These are phyloP conservation scores for Dromococcyx pavoninus DNA, from an alignment of 2,797 vertebrate species.

Conservation along the genomic window DNA sequence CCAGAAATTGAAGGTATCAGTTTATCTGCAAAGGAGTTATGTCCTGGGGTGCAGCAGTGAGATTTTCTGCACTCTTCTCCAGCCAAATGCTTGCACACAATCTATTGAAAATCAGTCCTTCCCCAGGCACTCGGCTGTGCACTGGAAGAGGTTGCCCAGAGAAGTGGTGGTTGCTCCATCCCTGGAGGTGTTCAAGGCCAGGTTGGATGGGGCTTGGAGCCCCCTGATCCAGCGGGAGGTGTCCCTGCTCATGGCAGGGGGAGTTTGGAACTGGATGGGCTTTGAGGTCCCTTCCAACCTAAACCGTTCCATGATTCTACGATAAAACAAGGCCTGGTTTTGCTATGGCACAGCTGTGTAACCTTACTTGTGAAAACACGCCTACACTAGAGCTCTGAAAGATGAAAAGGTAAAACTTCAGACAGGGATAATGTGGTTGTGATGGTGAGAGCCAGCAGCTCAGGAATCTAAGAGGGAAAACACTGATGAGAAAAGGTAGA, in stretches of 20 bases:
- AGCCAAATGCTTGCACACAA: background rate
- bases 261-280: no score
- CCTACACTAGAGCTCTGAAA: background rate
- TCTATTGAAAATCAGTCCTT: background rate
- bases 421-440: background rate
- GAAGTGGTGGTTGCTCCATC: no score
- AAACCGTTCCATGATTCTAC: no score
- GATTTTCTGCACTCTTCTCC: background rate
- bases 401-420: background rate
- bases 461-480: background rate
- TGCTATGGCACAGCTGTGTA: background rate
- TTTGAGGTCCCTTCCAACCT: no score
- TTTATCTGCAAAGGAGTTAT: background rate
- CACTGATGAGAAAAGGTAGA: background rate
- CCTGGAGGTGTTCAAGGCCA: no score
- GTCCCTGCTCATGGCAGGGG: no score
- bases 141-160: no score
- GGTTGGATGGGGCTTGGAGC: no score
- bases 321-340: background rate
- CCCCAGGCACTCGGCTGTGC: background rate
- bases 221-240: no score
- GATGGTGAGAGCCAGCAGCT: background rate
- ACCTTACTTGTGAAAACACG: rapidly evolving
- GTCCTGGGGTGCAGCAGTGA: background rate
- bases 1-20: background rate